phyloP scores from a whole-genome alignment of 2,888 invertebrate species.

The Tiliacea citrago region DNA sequence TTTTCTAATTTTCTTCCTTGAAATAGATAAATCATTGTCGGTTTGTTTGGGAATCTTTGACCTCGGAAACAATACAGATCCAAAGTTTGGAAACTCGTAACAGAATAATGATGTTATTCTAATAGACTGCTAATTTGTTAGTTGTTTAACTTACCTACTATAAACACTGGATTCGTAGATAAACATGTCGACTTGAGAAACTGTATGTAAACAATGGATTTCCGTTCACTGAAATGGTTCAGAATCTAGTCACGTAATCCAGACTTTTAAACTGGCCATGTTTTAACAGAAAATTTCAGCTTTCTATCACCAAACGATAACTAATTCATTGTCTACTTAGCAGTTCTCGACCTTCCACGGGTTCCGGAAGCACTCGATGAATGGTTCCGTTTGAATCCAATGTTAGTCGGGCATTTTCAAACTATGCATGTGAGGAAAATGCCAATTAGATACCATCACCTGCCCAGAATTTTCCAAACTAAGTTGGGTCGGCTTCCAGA shows the following conservation, averaged over 20 bases:
- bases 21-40: neutral
- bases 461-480: neutral
- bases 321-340: neutral
- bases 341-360: neutral
- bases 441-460: neutral
- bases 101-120: constrained; percentile 13
- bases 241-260: neutral
- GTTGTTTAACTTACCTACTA: constrained; percentile 5
- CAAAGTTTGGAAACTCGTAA: neutral
- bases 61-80: constrained; percentile 10
- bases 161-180: constrained; percentile 9
- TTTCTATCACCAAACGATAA: neutral
- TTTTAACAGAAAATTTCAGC: neutral
- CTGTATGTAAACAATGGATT: neutral
- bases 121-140: constrained; percentile 6
- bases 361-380: too few species aligned
- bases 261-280: neutral
- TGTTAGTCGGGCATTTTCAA: neutral
- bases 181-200: constrained; percentile 14
- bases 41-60: neutral
- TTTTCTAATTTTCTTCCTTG: too few species aligned
- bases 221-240: neutral
- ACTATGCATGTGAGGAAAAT: neutral
- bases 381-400: neutral
- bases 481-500: neutral